phyloP scores from a whole-genome alignment of 1,140 invertebrate species.

The Asbolus verrucosus region DNA sequence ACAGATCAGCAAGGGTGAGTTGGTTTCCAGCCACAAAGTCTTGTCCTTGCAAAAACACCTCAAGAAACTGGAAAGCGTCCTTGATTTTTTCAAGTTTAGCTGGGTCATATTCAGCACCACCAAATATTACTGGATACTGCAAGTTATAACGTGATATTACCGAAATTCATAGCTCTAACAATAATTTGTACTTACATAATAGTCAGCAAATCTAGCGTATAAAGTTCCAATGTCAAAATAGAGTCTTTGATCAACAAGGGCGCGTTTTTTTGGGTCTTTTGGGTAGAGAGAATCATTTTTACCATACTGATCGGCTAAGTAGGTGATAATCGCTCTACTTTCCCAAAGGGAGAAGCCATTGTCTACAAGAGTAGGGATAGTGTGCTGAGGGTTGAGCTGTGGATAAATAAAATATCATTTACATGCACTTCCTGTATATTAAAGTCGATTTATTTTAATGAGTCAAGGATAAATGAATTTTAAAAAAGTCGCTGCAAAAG shows the following conservation, averaged over 20 bases:
- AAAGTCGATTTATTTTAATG: too few relatives aligned
- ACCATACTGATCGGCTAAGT: constrained; percentile 79
- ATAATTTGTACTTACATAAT: too few relatives aligned
- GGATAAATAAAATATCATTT: constrained; percentile 21
- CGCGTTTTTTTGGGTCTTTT: constrained; percentile 77
- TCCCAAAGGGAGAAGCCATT: constrained; percentile 76
- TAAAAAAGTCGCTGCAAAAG: too few relatives aligned
- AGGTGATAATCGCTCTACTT: constrained; percentile 79
- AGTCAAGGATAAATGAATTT: too few relatives aligned
- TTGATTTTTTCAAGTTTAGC: constrained; percentile 74
- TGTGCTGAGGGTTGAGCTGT: constrained; percentile 78
- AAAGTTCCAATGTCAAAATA: constrained; percentile 81
- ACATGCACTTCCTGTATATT: too few relatives aligned
- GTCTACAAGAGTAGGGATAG: constrained; percentile 77
- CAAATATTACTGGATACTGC: constrained; percentile 79
- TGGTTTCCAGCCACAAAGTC: constrained; percentile 75
- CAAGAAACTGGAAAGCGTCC: constrained; percentile 73
- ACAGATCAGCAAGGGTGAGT: constrained; percentile 80
- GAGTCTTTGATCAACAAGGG: constrained; percentile 77
- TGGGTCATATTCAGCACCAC: constrained; percentile 72
- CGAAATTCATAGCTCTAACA: too few relatives aligned
- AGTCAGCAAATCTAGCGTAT: constrained; percentile 74
- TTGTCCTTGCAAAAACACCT: constrained; percentile 75
- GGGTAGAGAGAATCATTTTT: constrained; percentile 81
- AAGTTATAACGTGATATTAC: too few relatives aligned